These are phyloP conservation scores for Platygyra sinensis DNA, from an alignment of 64 coral and sea anemone genomes.

Conservation along the genomic window DNA sequence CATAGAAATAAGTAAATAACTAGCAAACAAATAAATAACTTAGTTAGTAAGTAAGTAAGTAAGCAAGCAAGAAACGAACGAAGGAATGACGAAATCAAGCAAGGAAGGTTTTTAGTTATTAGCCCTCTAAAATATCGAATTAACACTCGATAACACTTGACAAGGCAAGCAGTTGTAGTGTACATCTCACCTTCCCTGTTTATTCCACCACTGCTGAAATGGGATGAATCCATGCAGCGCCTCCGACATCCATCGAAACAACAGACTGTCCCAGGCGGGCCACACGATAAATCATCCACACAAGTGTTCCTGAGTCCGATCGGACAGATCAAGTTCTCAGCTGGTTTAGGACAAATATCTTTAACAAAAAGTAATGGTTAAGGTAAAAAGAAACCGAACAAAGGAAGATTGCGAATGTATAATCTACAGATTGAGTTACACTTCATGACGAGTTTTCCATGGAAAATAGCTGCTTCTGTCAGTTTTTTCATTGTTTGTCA, in stretches of 20 bases:
- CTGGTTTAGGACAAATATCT: conserved; percentile 22
- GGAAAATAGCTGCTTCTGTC: no score
- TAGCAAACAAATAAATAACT: not conserved
- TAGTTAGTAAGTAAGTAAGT: no score
- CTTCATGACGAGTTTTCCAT: no score
- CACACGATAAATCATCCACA: conserved; percentile 28
- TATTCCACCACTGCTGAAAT: not conserved
- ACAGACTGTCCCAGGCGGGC: not conserved
- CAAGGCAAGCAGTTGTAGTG: no score
- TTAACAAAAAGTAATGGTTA: not conserved
- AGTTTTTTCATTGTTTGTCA: no score
- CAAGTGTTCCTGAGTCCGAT: conserved; percentile 47
- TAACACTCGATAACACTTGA: no score
- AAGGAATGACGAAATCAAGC: no score
- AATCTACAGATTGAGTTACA: no score
- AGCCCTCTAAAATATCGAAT: no score
- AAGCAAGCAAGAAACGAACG: no score
- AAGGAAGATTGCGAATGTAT: not conserved
- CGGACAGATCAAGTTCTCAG: not conserved
- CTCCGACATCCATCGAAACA: conserved; percentile 55
- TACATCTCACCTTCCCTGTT: no score
- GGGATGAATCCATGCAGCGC: conserved; percentile 23
- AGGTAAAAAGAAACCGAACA: not conserved
- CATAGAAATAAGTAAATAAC: not conserved
- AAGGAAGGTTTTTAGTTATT: no score